These are phyloP conservation scores for Oreochromis grahami DNA, from an alignment of 2,797 vertebrate genomes.

Conservation along the genomic window DNA sequence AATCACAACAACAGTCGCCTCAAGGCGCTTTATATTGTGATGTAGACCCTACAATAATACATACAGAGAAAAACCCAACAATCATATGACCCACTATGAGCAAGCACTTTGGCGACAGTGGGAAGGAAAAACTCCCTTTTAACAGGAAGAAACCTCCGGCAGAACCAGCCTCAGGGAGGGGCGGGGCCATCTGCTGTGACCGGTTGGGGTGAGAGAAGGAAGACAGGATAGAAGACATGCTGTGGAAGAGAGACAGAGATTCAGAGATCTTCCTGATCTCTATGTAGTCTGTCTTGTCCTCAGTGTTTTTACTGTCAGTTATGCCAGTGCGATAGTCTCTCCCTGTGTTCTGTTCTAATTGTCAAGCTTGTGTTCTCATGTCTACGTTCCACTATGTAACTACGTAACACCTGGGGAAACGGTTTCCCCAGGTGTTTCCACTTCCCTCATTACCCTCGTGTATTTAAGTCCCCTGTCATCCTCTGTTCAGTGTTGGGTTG, in stretches of 20 bases:
- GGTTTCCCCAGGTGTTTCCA: neutral
- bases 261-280: neutral
- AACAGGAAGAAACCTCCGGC: neutral
- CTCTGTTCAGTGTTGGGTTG: neutral
- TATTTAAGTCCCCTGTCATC: neutral
- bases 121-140: neutral
- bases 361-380: neutral
- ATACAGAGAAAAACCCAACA: neutral
- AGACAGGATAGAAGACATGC: neutral
- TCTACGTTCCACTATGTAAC: neutral
- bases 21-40: no score
- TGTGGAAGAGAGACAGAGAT: neutral
- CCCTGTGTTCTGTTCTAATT: neutral
- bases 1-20: no score
- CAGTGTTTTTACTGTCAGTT: neutral
- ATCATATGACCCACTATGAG: neutral
- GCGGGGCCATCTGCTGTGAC: fast-evolving
- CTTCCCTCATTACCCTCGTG: neutral
- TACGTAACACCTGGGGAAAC: no score
- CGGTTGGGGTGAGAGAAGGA: fast-evolving
- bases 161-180: neutral
- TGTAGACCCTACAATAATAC: neutral
- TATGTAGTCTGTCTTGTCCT: neutral
- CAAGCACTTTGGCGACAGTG: neutral
- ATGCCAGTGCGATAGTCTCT: neutral